These are phyloP conservation scores for Alca torda DNA, from an alignment of 2,797 vertebrate genomes.

Conservation along the genomic window DNA sequence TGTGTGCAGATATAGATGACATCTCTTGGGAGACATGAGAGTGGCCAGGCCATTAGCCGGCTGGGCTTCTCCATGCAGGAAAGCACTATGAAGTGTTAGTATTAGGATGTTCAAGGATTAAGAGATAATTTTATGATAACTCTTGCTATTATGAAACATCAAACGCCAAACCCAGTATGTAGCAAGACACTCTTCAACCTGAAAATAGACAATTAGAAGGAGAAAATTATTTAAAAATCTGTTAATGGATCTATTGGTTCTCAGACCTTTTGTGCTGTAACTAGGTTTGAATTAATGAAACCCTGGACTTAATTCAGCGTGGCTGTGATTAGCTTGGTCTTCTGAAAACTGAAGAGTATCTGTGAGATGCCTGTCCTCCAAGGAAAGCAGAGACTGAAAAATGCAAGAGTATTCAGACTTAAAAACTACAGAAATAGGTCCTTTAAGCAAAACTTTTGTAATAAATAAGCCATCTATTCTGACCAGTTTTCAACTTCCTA, in stretches of 20 bases:
- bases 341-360: neutral
- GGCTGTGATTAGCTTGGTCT: neutral
- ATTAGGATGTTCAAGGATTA: neutral
- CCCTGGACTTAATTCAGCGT: neutral
- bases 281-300: neutral
- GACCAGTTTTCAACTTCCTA: neutral
- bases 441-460: neutral
- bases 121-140: neutral
- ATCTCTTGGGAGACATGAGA: neutral
- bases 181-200: neutral
- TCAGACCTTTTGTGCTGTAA: neutral
- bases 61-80: neutral
- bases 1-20: neutral
- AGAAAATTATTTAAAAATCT: neutral
- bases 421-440: neutral
- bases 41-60: neutral
- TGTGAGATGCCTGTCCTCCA: neutral
- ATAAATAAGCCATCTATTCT: neutral
- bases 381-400: neutral
- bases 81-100: neutral
- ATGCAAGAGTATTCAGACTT: neutral
- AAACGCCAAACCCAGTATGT: neutral
- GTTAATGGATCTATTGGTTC: neutral
- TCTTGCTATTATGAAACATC: neutral
- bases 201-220: neutral